These are phyloP conservation scores for Sarcophaga peregrina DNA, from an alignment of 1,140 invertebrate species.

Conservation along the genomic window DNA sequence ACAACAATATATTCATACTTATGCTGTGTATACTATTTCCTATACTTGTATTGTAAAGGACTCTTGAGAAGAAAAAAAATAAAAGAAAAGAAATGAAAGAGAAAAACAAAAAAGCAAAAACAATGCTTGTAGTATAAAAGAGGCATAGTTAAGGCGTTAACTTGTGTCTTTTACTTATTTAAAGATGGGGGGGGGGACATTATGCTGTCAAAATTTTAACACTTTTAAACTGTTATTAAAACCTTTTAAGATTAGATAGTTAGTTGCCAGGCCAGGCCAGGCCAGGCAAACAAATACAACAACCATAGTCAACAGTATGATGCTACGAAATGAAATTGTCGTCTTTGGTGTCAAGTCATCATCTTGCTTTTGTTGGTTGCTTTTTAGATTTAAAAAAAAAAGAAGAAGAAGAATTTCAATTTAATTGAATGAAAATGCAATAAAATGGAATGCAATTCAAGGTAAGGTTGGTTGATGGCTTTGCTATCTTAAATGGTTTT, in stretches of 20 bases:
- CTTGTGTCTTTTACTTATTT: neutral
- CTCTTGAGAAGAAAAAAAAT: neutral
- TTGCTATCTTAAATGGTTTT: neutral
- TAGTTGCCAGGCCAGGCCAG: neutral
- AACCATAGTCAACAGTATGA: too few relatives aligned
- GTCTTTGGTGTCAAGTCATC: too few relatives aligned
- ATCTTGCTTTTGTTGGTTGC: too few relatives aligned
- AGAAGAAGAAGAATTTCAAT: neutral
- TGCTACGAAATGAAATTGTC: too few relatives aligned
- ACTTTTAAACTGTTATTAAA: slow-evolving; percentile 27
- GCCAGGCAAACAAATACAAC: slow-evolving; percentile 5
- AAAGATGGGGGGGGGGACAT: neutral
- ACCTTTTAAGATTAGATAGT: slow-evolving; percentile 21
- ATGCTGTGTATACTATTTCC: neutral
- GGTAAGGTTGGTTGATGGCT: neutral
- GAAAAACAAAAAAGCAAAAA: neutral
- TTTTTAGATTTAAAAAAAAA: too few relatives aligned
- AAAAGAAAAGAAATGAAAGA: neutral
- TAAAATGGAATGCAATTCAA: neutral
- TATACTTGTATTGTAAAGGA: slow-evolving; percentile 7
- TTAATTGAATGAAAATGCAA: neutral
- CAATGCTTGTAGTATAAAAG: neutral
- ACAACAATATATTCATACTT: too few relatives aligned
- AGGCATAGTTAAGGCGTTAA: neutral
- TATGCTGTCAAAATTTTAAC: slow-evolving; percentile 27